Conservation (phyloP, 2,888 invertebrate species). For the Drosophila aldrichi region DNA sequence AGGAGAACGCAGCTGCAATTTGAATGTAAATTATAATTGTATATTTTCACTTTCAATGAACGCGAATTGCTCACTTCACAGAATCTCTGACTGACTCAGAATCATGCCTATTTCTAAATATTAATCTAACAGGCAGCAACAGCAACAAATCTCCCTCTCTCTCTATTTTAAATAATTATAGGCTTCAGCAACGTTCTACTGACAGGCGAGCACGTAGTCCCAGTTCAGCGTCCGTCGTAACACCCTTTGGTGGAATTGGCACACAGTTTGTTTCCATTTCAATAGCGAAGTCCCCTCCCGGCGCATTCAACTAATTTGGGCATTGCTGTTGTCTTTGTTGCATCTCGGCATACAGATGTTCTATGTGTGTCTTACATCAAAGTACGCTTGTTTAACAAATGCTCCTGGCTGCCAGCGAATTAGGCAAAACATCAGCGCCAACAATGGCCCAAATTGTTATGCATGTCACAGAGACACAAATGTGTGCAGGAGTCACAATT, state of each 20-base stretch:
- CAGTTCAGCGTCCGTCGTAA: neutral
- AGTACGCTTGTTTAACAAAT: conserved; percentile 69
- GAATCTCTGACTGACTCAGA: conserved; percentile 37
- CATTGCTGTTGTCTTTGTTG: conserved; percentile 36
- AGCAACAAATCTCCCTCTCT: neutral
- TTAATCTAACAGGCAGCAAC: neutral
- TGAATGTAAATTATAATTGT: conserved; percentile 54
- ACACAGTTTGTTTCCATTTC: conserved; percentile 30
- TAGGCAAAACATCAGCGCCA: conserved; percentile 43
- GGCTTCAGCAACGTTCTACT: neutral
- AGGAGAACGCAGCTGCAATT: conserved; percentile 43
- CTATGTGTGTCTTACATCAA: conserved; percentile 73
- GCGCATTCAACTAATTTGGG: conserved; percentile 45
- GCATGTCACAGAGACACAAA: conserved; percentile 53
- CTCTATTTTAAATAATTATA: conserved; percentile 19
- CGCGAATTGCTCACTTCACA: conserved; percentile 17
- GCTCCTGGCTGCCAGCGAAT: conserved; percentile 62
- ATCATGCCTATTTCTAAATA: conserved; percentile 14
- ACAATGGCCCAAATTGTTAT: conserved; percentile 42
- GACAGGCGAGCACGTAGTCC: conserved; percentile 32
- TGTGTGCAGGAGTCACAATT: conserved; percentile 43
- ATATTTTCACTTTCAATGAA: conserved; percentile 52
- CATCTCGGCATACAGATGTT: conserved; percentile 47
- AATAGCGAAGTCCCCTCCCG: conserved; percentile 3
- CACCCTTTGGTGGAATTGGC: conserved; percentile 45